phyloP scores from a whole-genome alignment of 2,888 invertebrate species.

The Hoplodrina blanda region DNA sequence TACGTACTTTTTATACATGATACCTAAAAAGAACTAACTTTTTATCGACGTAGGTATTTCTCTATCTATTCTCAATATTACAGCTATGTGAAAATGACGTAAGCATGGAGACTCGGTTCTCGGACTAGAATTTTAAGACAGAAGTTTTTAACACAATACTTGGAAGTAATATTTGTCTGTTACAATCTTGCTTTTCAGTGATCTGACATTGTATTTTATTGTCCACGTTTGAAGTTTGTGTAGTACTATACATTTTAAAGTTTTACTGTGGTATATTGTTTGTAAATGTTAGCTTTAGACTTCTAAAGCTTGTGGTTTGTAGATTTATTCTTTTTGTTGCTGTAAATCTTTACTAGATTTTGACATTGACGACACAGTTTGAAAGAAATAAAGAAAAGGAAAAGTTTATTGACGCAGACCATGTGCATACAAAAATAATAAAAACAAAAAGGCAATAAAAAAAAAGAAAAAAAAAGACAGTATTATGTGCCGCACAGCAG shows the following conservation, averaged over 20 bases:
- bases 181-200: conserved; percentile 19
- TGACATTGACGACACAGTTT: no score
- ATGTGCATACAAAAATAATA: no score
- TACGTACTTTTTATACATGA: no score
- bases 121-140: not conserved
- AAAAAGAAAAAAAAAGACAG: no score
- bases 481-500: no score
- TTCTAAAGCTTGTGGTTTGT: not conserved
- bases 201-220: conserved; percentile 42
- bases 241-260: conserved; percentile 5
- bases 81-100: not conserved
- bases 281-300: not conserved
- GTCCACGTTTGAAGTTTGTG: conserved; percentile 27
- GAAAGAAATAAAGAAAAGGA: no score
- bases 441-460: no score
- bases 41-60: no score
- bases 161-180: conserved; percentile 12
- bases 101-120: not conserved
- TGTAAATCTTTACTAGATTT: no score
- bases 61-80: no score
- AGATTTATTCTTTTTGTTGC: not conserved
- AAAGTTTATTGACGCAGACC: no score
- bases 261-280: conserved; percentile 16
- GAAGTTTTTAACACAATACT: conserved; percentile 19
- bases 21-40: no score